Evolutionary conservation across 2,888 invertebrate species (phyloP).

Genomic region (Drosophila anceps): DNA sequence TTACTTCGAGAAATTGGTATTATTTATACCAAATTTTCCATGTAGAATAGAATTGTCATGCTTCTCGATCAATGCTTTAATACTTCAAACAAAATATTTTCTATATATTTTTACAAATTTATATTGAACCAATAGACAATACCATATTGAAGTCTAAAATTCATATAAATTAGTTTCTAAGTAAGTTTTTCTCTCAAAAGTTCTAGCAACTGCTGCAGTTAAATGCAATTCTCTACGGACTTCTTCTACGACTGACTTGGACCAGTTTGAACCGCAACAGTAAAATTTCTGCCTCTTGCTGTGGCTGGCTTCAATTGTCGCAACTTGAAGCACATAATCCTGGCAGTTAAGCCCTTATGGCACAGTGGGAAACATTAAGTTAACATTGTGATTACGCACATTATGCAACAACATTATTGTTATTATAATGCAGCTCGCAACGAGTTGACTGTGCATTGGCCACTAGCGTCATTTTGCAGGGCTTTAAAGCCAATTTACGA

Average conservation of each 20-base stretch:
- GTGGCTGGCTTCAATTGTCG: conserved; percentile 20
- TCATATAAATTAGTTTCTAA: not conserved
- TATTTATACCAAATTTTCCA: no score
- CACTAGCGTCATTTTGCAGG: conserved; percentile 3
- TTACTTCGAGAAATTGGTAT: no score
- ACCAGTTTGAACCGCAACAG: conserved; percentile 19
- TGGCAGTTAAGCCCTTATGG: conserved; percentile 52
- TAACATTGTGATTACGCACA: conserved; percentile 57
- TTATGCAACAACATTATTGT: conserved; percentile 47
- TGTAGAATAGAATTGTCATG: no score
- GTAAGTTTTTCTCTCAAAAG: not conserved
- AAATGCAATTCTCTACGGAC: not conserved
- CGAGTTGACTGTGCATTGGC: conserved; percentile 11
- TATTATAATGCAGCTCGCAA: conserved; percentile 34
- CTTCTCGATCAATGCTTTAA: no score
- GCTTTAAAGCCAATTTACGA: conserved; percentile 16
- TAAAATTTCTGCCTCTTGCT: conserved; percentile 1
- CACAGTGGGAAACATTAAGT: conserved; percentile 32
- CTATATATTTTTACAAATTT: no score
- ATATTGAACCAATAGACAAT: no score
- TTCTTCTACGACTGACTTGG: not conserved
- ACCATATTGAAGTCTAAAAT: accelerated
- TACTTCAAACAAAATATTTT: no score
- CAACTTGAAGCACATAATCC: conserved; percentile 53
- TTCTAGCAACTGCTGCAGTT: conserved; percentile 5